phyloP scores from a whole-genome alignment of 2,113 vertebrate genomes.

The Malaclemys terrapin region DNA sequence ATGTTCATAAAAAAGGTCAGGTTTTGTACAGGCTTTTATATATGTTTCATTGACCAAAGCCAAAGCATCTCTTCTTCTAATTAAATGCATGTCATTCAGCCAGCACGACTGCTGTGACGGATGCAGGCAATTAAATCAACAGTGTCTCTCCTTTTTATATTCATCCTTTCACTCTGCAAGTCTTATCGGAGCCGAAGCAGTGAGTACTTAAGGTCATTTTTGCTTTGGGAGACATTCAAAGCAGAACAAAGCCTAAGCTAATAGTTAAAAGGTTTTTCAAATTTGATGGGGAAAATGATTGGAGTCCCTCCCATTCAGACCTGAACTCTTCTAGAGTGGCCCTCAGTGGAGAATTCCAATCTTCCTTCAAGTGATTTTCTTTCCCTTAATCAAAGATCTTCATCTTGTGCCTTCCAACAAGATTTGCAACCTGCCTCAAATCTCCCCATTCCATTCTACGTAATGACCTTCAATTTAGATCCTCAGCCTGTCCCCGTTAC shows the following conservation, averaged over 20 bases:
- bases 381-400: neutral
- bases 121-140: constrained; percentile 47
- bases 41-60: constrained; percentile 32
- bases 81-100: constrained; percentile 41
- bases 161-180: neutral
- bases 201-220: neutral
- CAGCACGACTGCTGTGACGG: neutral
- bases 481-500: fast-evolving
- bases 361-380: neutral
- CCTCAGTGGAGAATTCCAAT: neutral
- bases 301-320: neutral
- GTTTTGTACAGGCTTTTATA: neutral
- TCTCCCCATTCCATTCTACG: neutral
- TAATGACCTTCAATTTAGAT: neutral
- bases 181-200: neutral
- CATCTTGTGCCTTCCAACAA: neutral
- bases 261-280: neutral
- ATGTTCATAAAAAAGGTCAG: constrained; percentile 45
- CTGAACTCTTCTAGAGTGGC: neutral
- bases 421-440: neutral
- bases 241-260: constrained; percentile 11
- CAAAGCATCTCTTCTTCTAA: constrained; percentile 27
- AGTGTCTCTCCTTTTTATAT: neutral
- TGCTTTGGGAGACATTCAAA: neutral
- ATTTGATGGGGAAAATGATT: neutral